phyloP scores from a whole-genome alignment of 2,113 vertebrate species.

The Nyctibius bracteatus region DNA sequence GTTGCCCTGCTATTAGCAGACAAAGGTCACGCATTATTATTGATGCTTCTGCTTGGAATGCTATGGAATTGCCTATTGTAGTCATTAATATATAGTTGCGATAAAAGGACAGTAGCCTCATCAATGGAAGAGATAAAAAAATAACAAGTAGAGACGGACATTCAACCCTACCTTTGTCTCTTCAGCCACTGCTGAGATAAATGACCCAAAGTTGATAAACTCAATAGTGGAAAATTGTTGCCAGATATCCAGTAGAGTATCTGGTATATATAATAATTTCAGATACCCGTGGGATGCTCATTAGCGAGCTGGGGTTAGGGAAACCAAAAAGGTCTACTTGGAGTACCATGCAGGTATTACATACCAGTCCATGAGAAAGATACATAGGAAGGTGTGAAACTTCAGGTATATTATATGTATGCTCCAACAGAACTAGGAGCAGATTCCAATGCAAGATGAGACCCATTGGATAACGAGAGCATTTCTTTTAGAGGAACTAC shows the following conservation, averaged over 20 bases:
- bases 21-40: neutral
- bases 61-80: neutral
- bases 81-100: neutral
- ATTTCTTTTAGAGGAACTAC: neutral
- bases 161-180: neutral
- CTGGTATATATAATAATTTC: neutral
- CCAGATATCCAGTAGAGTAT: neutral
- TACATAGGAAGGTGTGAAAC: neutral
- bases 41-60: neutral
- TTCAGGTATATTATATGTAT: neutral
- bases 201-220: neutral
- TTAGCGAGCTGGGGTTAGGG: neutral
- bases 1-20: neutral
- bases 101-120: neutral
- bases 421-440: neutral
- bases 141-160: neutral
- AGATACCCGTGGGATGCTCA: neutral
- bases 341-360: rapidly evolving
- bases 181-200: neutral
- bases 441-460: rapidly evolving
- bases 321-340: neutral
- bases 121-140: neutral
- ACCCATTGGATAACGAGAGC: neutral
- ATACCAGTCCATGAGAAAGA: neutral
- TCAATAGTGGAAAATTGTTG: neutral